Conservation (phyloP, 2,797 vertebrate genomes). For the Pygocentrus nattereri region DNA sequence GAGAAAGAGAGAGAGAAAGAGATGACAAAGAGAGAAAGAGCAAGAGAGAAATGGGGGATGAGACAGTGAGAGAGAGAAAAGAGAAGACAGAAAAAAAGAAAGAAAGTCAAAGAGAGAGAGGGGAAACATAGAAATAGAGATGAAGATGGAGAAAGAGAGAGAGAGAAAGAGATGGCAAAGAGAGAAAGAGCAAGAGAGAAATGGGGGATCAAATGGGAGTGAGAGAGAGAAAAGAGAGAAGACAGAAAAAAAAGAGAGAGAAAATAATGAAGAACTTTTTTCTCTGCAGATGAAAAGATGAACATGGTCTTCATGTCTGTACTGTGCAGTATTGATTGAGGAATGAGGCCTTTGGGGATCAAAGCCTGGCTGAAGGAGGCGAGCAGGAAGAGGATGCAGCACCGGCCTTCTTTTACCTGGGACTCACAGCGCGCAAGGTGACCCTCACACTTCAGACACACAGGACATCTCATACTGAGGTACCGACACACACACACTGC, state of each 20-base stretch:
- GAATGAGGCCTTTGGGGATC: neutral
- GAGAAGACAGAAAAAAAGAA: neutral
- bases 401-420: conserved; percentile 25
- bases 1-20: conserved; percentile 13
- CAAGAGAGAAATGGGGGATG: neutral
- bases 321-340: neutral
- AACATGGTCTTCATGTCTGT: neutral
- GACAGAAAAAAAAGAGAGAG: neutral
- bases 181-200: neutral
- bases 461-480: conserved; percentile 5
- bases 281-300: conserved; percentile 1
- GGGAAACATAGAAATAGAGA: neutral
- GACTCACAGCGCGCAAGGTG: conserved; percentile 38
- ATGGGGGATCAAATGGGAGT: too few relatives aligned
- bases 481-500: neutral
- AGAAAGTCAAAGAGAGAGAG: neutral
- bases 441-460: conserved; percentile 28
- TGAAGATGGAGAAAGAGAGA: conserved; percentile 13
- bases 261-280: neutral
- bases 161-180: conserved; percentile 29
- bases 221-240: neutral
- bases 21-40: neutral
- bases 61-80: neutral
- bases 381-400: neutral
- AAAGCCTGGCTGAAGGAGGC: neutral